Evolutionary conservation across 2,888 invertebrate species (phyloP).

Genomic region (Hemithea aestivaria): DNA sequence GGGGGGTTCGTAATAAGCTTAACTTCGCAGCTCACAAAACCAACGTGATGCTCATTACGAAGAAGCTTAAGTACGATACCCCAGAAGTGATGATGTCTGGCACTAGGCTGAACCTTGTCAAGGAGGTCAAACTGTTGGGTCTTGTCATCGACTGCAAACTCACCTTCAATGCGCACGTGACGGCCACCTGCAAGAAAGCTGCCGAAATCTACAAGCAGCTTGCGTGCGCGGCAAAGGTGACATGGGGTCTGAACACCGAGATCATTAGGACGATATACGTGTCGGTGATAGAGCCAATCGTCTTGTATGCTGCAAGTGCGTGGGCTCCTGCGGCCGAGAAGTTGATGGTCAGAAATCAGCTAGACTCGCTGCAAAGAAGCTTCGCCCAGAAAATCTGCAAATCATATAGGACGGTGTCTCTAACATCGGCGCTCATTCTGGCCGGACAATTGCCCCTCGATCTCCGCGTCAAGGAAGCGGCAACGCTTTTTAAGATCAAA

Average conservation of each 20-base stretch:
- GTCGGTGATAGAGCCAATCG: slow-evolving; percentile 4
- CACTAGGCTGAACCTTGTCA: background rate
- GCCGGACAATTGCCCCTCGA: no score
- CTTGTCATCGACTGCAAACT: slow-evolving; percentile 13
- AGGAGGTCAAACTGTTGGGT: background rate
- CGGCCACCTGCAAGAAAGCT: slow-evolving; percentile 1
- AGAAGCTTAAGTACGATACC: background rate
- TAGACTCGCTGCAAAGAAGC: background rate
- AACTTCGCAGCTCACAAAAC: slow-evolving; percentile 2
- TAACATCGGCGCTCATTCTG: no score
- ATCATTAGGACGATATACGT: slow-evolving; percentile 2
- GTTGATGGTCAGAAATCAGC: background rate
- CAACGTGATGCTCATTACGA: background rate
- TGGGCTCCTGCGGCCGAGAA: slow-evolving; percentile 1
- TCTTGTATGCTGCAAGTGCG: slow-evolving; percentile 3
- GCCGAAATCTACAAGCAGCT: background rate
- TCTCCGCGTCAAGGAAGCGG: no score
- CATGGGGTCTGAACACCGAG: slow-evolving; percentile 5
- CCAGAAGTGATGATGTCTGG: slow-evolving; percentile 4
- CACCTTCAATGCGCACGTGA: slow-evolving; percentile 8
- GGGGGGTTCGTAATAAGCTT: slow-evolving; percentile 6
- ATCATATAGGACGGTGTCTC: no score
- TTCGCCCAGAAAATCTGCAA: background rate
- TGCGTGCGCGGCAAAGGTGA: background rate
- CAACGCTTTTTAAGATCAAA: no score